Evolutionary conservation across 2,113 vertebrate genomes (phyloP), one percentile per base, ranked within the genome.

Genomic region (Anhinga rufa): DNA sequence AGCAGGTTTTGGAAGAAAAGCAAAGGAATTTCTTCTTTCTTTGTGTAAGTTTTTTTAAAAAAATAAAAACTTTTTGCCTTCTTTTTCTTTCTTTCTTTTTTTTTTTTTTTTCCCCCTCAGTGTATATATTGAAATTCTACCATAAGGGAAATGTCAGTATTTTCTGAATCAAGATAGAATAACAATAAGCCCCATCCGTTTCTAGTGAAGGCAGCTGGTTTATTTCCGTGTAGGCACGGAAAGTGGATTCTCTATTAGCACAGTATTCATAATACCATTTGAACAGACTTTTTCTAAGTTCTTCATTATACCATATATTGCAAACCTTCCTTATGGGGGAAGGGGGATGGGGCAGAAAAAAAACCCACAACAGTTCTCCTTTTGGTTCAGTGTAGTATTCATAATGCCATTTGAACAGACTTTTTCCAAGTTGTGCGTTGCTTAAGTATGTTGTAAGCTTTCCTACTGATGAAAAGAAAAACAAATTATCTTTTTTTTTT

Each of bases 171-270:
- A 69, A 62, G 55, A 69, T 5, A 82, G 38, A 94, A 76, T 74
- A 82, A 70, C 60, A 86, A 69, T 58, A 83, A 92, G 2, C 5
- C 2, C 38, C 42, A 85, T 77, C 66, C 71, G 0, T 65, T 91
- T 82, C 69, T 76, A 77, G 31, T 54, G n/a, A 88, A 96, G 68
- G 32, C 52, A 76, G 54, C 48, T 76, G 46, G 34, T 94, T 96
- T 88, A 64, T 78, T 94, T 95, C 78, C 1, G 1, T 78, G 78
- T 68, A 76, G 6, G 12, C 77, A 87, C 62, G 42, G 66, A 81
- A 92, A 90, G 49, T 46, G 17, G 9, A 14, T 84, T 58, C 60
- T 90, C 68, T 83, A 48, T 88, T 93, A 93, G 17, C 1, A 1
- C 12, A 38, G 14, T 61, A 72, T 89, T 76, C 48, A 31, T 69